Base-by-base conservation (phyloP, 2,888 invertebrate genomes). In the Coecobrya sp. region DNA sequence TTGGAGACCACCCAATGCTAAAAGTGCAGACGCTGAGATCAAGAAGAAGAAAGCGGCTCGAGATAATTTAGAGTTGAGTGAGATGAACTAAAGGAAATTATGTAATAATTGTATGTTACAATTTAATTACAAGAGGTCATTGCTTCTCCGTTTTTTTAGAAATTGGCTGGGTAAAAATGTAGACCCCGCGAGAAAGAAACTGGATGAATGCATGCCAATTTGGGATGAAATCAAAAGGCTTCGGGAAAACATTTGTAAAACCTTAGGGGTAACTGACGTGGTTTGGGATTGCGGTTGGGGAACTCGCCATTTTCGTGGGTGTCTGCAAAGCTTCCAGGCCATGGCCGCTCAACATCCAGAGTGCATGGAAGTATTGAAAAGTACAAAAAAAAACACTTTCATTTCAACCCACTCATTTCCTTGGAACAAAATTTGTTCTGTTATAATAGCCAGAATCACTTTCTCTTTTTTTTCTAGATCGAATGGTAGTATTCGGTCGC, bases 281-380 rank as follows among this genome's bases (percentile, higher is more conserved):
- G 96, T 96, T 30, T 98, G 98, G 96, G 98, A 98, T 95, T 98
- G 97, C 95, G 98, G 98, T 11, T 98, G 98, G 98, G 98, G 98
- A 95, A 97, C 97, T 90, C 97, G 98, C 95, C 98, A 99, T 95
- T 98, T 98, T 95, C 96, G 98, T 95, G 99, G 98, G n/a, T 98
- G 98, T 95, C 96, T 99, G 3, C 97, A 98, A 95, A 98, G 98
- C 93, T 97, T 99, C 68, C 97, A 97, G 93, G 97, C 97, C 0
- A 96, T 99, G 70, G 97, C 97, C 0, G 96, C 97, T 70, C 97
- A 98, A 95, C 98, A 99, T 96, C 96, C 97, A 0, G 96, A 97
- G 85, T 96, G 97, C 92, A 97, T 98, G 97, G 95, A 96, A 81
- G 96, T 97, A 94, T 96, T 99, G 93, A 95, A 95, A 95, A 95